Conservation (phyloP, 2,113 vertebrate genomes). For the Charadrius vociferus region DNA sequence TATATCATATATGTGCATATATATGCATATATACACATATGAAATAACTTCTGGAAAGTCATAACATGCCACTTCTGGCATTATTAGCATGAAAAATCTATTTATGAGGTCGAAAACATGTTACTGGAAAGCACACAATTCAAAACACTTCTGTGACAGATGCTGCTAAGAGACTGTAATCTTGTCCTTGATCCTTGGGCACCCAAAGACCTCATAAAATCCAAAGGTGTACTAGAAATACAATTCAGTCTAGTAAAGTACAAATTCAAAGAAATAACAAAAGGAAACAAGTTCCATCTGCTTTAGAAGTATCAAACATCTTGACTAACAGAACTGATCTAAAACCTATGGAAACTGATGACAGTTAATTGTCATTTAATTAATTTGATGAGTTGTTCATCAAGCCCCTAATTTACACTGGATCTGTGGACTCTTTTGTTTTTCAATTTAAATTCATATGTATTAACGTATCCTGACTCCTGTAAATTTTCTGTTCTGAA, state of each 20-base stretch:
- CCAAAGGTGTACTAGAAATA: neutral
- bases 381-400: neutral
- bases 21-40: neutral
- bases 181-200: neutral
- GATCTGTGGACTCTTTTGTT: neutral
- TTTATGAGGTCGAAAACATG: neutral
- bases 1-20: neutral
- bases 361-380: neutral
- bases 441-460: neutral
- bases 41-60: neutral
- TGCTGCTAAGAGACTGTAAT: neutral
- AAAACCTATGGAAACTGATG: neutral
- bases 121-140: neutral
- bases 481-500: neutral
- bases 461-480: neutral
- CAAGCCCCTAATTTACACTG: neutral
- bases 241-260: neutral
- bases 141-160: neutral
- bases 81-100: neutral
- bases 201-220: neutral
- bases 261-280: neutral
- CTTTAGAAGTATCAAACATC: neutral
- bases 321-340: neutral
- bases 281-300: neutral
- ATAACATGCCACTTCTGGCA: neutral